phyloP scores from a whole-genome alignment of 1,140 invertebrate species.

The Archivesica marissinica region DNA sequence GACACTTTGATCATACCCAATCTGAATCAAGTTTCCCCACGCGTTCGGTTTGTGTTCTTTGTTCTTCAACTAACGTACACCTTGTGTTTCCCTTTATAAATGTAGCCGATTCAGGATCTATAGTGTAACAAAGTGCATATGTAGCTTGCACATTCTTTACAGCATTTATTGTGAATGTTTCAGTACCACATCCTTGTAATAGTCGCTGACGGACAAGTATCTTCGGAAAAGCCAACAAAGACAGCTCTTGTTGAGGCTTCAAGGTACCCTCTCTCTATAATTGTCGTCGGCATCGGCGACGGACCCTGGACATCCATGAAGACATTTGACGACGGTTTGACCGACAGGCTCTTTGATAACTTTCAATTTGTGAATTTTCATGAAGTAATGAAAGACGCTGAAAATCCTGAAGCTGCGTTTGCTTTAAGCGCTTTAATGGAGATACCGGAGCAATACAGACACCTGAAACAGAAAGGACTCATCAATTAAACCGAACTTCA shows the following conservation, averaged over 20 bases:
- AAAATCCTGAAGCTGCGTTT: slow-evolving; percentile 82
- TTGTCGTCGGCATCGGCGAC: slow-evolving; percentile 85
- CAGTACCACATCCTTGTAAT: slow-evolving; percentile 80
- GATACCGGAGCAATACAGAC: slow-evolving; percentile 84
- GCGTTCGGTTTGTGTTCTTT: no score
- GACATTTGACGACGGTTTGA: slow-evolving; percentile 84
- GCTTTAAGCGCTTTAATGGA: slow-evolving; percentile 84
- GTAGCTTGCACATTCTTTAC: no score
- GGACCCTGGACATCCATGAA: slow-evolving; percentile 85
- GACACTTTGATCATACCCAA: no score
- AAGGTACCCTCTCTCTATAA: slow-evolving; percentile 84
- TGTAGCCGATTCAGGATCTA: no score
- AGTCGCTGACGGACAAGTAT: slow-evolving; percentile 84
- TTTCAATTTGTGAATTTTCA: slow-evolving; percentile 85
- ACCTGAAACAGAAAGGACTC: slow-evolving; percentile 16
- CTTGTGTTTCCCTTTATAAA: no score
- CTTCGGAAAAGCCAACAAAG: slow-evolving; percentile 79
- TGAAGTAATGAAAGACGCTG: slow-evolving; percentile 72
- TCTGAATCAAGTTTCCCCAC: no score
- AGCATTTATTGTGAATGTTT: no score
- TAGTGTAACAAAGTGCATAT: no score
- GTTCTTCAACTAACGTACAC: no score
- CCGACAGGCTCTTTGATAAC: slow-evolving; percentile 83
- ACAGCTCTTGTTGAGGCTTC: slow-evolving; percentile 85
- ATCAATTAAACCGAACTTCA: not conserved